phyloP scores from a whole-genome alignment of 2,797 vertebrate genomes.

The Acanthornis magna region DNA sequence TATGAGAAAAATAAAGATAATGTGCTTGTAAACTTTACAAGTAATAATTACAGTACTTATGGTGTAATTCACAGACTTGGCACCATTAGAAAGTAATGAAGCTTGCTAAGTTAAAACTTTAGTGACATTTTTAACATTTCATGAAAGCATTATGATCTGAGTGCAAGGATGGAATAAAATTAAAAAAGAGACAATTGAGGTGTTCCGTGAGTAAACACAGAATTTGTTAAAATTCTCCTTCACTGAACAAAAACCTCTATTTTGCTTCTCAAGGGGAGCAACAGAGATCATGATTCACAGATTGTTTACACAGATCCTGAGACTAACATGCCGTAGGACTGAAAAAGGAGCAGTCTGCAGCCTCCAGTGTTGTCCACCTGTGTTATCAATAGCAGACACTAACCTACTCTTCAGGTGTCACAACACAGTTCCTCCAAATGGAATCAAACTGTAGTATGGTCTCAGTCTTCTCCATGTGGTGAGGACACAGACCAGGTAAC shows the following conservation, averaged over 20 bases:
- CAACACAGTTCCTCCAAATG: not conserved
- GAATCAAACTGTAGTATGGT: not conserved
- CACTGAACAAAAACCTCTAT: not conserved
- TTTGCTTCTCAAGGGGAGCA: slow-evolving; percentile 46
- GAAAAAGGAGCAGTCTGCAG: not conserved
- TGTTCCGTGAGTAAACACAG: not conserved
- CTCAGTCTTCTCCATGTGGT: not conserved
- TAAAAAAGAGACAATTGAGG: not conserved
- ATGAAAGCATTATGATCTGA: not conserved
- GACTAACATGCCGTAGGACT: not conserved
- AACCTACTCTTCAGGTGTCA: not conserved
- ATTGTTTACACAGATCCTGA: not conserved
- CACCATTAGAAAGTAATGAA: not conserved
- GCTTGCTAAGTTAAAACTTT: not conserved
- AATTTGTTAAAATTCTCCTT: not conserved
- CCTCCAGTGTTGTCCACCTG: not conserved
- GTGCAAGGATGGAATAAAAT: not conserved
- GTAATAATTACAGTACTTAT: not conserved
- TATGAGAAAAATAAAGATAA: not conserved
- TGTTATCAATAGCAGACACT: not conserved
- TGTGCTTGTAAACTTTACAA: not conserved
- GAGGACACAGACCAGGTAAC: not conserved
- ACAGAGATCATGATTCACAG: not conserved
- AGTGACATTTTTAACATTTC: not conserved
- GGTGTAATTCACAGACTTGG: not conserved